Evolutionary conservation across 1,140 invertebrate genomes (phyloP).

Genomic region (Pentalonia nigronervosa): DNA sequence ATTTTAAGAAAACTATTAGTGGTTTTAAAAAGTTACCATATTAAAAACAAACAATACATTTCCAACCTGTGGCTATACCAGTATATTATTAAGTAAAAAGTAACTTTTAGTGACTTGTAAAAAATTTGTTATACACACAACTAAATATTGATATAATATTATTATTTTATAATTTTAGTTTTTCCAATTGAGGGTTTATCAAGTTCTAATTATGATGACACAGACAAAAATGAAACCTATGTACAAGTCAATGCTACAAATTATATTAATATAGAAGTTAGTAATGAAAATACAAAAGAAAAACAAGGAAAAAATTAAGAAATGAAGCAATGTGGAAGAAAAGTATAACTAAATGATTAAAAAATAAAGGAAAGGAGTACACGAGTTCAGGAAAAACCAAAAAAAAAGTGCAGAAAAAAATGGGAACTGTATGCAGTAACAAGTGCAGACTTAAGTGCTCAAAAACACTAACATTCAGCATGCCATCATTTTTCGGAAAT

Average conservation of each 20-base stretch:
- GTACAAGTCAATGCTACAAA: not conserved
- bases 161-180: conserved; percentile 13
- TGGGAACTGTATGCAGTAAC: not conserved
- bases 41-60: not conserved
- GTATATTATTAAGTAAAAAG: not conserved
- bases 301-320: too few species aligned
- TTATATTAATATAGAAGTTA: not conserved
- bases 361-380: not conserved
- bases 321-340: too few species aligned
- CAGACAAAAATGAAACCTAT: too few species aligned
- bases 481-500: not conserved
- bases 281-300: conserved; percentile 3
- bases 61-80: not conserved
- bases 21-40: not conserved
- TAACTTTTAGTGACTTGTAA: not conserved
- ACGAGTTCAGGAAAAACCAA: not conserved
- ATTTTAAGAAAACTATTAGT: not conserved
- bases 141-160: not conserved
- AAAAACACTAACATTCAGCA: not conserved
- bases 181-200: not conserved
- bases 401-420: not conserved
- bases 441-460: not conserved
- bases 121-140: not conserved
- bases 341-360: too few species aligned
- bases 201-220: too few species aligned